Base-by-base conservation (phyloP, 2,113 vertebrate species). In the Anthoscopus minutus region DNA sequence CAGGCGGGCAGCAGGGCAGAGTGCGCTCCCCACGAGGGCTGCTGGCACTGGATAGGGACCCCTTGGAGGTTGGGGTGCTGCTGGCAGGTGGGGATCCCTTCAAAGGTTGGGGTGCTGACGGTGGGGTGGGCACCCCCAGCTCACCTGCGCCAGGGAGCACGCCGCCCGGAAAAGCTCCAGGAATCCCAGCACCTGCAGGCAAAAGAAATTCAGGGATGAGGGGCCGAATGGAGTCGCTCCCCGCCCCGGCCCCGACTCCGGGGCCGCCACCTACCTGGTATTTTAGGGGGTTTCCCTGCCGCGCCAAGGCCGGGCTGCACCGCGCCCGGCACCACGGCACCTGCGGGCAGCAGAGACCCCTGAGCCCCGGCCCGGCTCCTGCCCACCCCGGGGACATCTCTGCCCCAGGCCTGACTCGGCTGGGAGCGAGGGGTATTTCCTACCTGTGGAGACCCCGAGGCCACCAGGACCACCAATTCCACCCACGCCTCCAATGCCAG, bases 81-180 rank as follows among this genome's bases (percentile, higher is more conserved):
- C 7, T 5, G 1, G 12, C 3, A 15, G 42, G 30, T 25, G 15
- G 19, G 16, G 24, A 23, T 5, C 30, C 17, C 35, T 37, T 42
- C 40, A 42, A 42, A 42, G 30, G 6, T 2, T 2, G 1, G 37
- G 30, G 22, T 45, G 42, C 17, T 78, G 44, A 11, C 2, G 1
- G 9, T 9, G 12, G 64, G 38, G 2, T 18, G 18, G 22, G 48
- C 10, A 67, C 14, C 42, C 44, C 16, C 47, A 12, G 33, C 97
- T 98, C 91, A 98, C 98, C 98, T 98, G 98, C 67, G 0, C 98
- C 98, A 1, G 98, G 98, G 45, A 98, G 96, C 40, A 98, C 97
- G 0, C 98, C 98, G 0, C 98, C 98, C 0, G 98, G 98, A 50
- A 97, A 98, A 19, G 95, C 98, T 47, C 98, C 98, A 47, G 98